A percentile compares a stretch with the other conserved stretches of the same genome.
These are phyloP conservation scores for Panagrolaimus sp. DNA, from an alignment of 1,140 invertebrate genomes.

Conservation along the genomic window DNA sequence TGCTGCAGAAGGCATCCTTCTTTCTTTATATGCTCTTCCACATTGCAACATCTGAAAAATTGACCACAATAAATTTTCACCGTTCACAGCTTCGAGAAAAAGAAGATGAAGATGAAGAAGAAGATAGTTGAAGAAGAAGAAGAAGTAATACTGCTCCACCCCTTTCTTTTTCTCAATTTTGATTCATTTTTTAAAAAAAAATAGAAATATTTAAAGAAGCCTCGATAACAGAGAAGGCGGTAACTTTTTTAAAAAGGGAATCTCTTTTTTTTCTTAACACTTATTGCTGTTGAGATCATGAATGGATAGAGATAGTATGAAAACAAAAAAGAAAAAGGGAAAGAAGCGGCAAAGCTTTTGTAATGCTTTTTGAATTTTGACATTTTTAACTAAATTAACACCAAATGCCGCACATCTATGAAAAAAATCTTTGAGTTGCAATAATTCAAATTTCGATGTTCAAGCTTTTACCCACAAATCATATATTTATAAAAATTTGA, in stretches of 20 bases:
- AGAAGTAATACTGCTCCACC: neutral
- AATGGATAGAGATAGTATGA: too few species aligned
- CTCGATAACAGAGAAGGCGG: too few species aligned
- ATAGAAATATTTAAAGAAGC: too few species aligned
- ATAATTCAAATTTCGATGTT: conserved; percentile 3
- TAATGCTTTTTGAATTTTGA: too few species aligned
- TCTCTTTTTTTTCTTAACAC: too few species aligned
- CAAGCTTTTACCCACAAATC: conserved; percentile 4
- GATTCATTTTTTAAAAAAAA: too few species aligned
- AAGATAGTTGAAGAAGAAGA: too few species aligned
- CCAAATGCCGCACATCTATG: neutral
- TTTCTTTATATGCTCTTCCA: conserved; percentile 2
- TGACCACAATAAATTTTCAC: conserved; percentile 17
- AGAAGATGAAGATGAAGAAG: neutral
- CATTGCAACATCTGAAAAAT: conserved; percentile 17
- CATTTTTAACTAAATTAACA: conserved; percentile 4
- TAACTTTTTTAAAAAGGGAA: too few species aligned
- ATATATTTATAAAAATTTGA: neutral
- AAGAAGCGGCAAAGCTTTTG: too few species aligned
- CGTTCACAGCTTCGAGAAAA: neutral
- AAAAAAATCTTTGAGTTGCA: neutral
- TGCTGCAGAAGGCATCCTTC: neutral
- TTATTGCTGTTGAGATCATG: too few species aligned
- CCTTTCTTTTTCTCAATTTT: too few species aligned
- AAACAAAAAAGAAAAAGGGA: too few species aligned